phyloP scores from a whole-genome alignment of 2,888 invertebrate genomes.

The Luperina nickerlii region DNA sequence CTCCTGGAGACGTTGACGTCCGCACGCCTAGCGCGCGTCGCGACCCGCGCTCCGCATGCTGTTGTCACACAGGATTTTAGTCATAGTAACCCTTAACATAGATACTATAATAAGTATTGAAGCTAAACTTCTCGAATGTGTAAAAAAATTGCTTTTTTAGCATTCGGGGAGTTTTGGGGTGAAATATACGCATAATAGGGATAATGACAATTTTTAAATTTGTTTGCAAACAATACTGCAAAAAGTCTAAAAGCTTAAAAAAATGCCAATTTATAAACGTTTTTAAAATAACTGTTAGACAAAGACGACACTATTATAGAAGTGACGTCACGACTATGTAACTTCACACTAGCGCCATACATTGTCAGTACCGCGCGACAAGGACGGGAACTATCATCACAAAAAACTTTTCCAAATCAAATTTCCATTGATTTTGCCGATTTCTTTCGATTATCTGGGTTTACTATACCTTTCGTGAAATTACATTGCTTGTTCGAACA shows the following conservation, averaged over 20 bases:
- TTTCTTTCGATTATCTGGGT: neutral
- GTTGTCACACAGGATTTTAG: slow-evolving; percentile 11
- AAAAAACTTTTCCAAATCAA: neutral
- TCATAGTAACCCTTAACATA: slow-evolving; percentile 1
- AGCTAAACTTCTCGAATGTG: neutral
- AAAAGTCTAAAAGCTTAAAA: neutral
- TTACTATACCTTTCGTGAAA: no score
- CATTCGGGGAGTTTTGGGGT: neutral
- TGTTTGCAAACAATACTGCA: no score
- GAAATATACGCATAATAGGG: neutral
- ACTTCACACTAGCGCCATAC: no score
- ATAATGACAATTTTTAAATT: neutral
- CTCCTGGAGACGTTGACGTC: slow-evolving; percentile 96
- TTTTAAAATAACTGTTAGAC: no score
- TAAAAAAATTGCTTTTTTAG: neutral
- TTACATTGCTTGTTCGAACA: neutral
- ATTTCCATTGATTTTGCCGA: no score
- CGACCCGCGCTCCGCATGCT: neutral
- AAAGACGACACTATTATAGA: no score
- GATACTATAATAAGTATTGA: neutral
- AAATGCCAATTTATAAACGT: neutral
- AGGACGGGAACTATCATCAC: neutral
- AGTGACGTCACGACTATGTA: neutral
- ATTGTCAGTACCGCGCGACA: neutral
- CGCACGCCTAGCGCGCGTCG: slow-evolving; percentile 12